Evolutionary conservation across 2,113 vertebrate species (phyloP).

Genomic region (Capreolus pygargus): DNA sequence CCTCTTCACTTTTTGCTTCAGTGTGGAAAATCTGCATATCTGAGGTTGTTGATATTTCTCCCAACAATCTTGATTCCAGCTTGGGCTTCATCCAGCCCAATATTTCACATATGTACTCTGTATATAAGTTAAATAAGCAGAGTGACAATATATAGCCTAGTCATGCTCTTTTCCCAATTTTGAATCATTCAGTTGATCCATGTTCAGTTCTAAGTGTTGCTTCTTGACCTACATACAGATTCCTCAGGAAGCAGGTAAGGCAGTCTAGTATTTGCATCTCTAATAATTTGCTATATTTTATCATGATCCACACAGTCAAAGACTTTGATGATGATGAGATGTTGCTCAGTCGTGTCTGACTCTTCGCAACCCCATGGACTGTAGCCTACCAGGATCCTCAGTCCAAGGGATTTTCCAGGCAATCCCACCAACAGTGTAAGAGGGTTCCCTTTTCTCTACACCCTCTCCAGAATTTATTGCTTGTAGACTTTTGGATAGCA

Average conservation of each 20-base stretch:
- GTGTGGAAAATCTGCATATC: not conserved
- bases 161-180: not conserved
- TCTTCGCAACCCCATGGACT: no score
- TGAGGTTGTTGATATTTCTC: not conserved
- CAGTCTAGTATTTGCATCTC: not conserved
- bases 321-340: not conserved
- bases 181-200: not conserved
- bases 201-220: not conserved
- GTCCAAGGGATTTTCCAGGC: no score
- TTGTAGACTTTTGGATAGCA: no score
- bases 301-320: not conserved
- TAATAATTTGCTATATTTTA: not conserved
- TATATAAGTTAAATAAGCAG: not conserved
- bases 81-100: not conserved
- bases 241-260: not conserved
- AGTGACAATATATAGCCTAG: not conserved
- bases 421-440: no score
- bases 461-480: no score
- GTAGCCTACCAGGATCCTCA: no score
- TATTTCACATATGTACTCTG: not conserved
- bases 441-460: no score
- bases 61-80: not conserved
- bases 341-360: no score
- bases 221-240: not conserved
- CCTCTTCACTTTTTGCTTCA: not conserved